Conservation (phyloP, 1,140 invertebrate genomes). For the Triops longicaudatus region DNA sequence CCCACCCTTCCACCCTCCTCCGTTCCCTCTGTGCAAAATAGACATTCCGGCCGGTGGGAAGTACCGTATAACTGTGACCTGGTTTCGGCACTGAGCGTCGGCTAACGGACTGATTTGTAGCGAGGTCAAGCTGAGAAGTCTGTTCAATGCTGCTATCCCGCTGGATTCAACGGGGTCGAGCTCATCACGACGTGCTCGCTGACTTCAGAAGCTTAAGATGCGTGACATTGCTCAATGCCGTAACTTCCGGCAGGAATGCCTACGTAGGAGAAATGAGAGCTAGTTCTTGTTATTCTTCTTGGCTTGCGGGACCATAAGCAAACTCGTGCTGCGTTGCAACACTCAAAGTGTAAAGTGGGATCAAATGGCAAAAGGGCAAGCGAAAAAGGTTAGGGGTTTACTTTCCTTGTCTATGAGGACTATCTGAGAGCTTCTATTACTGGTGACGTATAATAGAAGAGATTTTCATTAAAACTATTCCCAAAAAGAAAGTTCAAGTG, state of each 20-base stretch:
- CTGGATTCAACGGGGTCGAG: background rate
- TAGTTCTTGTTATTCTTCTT: background rate
- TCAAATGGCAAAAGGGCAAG: constrained; percentile 13
- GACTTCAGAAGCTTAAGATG: no score
- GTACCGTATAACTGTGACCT: background rate
- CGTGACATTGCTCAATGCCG: background rate
- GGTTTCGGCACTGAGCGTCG: background rate
- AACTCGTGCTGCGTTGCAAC: constrained; percentile 3
- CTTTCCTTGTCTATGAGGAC: background rate
- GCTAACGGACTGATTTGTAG: background rate
- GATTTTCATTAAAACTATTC: no score
- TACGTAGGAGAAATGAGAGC: background rate
- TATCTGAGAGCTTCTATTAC: background rate
- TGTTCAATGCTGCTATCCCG: background rate
- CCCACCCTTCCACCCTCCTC: background rate
- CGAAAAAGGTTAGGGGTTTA: background rate
- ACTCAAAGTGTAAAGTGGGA: background rate
- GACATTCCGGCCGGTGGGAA: background rate
- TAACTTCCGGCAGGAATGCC: background rate
- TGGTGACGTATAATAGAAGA: background rate
- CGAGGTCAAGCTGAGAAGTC: background rate
- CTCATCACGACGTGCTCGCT: background rate
- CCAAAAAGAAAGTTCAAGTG: no score
- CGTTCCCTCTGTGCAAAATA: background rate
- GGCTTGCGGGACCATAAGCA: background rate